Base-by-base conservation (phyloP, 2,888 invertebrate species). In the Caradrina kadenii region DNA sequence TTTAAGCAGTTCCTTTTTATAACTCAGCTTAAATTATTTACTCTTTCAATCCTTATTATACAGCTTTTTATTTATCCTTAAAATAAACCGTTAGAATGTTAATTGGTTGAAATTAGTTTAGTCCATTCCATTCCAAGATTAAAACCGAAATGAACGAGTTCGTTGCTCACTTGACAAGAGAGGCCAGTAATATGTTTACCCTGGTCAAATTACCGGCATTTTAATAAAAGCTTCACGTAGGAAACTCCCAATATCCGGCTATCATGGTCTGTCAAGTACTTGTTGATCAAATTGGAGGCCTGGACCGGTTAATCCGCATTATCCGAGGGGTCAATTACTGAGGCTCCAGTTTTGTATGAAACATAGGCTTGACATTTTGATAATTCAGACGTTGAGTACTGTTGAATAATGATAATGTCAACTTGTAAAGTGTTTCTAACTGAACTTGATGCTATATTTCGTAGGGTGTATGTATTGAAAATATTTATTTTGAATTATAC, bases 191-290 rank as follows among this genome's bases (percentile, higher is more conserved):
- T 55, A 62, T 62, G 58, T 61, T 69, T 54, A 50, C 53, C 21
- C 39, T 53, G 52, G 42, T 64, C 62, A 64, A 70, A 79, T 76
- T 69, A 66, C 71, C 62, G 22, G 50, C 55, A 63, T 69, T 76
- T 74, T 66, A 72, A 65, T 74, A 71, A 70, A 76, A 73, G 52
- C 68, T 62, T 54, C 63, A 61, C 55, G 65, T 70, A 59, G 42
- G 35, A 21, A 54, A 62, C 21, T 55, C 49, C 60, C 45, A 67
- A 76, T 73, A 73, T 64, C 65, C 60, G 49, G 49, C 42, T 58
- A 58, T 70, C 42, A 60, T 75, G 60, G 55, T 56, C 58, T 66
- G 66, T 79, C 60, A 60, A 73, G 60, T 62, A 80, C 81, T 72
- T 75, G 72, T 75, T 79, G 75, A 75, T 79, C 60, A 48, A 35